phyloP scores from a whole-genome alignment of 2,888 invertebrate genomes.

The Hirtodrosophila confusa region DNA sequence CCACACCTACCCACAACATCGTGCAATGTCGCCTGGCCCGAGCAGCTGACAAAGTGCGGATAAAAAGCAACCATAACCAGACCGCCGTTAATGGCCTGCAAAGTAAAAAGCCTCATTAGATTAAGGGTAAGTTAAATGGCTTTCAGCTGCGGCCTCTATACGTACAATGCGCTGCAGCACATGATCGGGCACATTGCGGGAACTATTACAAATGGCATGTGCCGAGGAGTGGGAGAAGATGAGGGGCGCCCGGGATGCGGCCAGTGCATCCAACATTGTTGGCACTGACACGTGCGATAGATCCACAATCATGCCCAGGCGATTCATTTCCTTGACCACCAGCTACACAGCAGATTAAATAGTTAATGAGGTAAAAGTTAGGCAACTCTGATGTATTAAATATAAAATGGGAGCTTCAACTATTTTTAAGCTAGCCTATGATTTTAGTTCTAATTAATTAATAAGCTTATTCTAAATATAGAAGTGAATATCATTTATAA shows the following conservation, averaged over 20 bases:
- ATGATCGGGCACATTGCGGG: conserved; percentile 92
- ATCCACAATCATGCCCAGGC: conserved; percentile 94
- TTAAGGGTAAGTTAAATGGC: conserved; percentile 25
- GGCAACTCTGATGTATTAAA: not conserved
- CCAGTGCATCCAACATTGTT: conserved; percentile 92
- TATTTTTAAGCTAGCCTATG: too few species aligned
- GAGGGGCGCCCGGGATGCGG: conserved; percentile 91
- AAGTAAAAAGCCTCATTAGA: conserved; percentile 42
- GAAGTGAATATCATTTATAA: too few species aligned
- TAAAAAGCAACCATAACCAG: conserved; percentile 89
- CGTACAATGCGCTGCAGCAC: conserved; percentile 88
- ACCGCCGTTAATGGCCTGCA: conserved; percentile 87
- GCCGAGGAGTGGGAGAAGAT: conserved; percentile 94
- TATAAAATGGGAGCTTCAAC: too few species aligned
- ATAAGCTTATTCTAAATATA: too few species aligned
- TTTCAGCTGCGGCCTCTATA: conserved; percentile 18
- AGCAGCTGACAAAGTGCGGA: conserved; percentile 86
- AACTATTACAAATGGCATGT: conserved; percentile 91
- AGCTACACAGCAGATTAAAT: conserved; percentile 84
- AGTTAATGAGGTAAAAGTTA: not conserved
- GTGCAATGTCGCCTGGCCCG: conserved; percentile 86
- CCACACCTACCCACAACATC: conserved; percentile 87
- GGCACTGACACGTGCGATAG: conserved; percentile 91
- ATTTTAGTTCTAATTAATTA: too few species aligned
- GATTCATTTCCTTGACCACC: conserved; percentile 94